Percentiles rank a stretch among this genome's conserved stretches.
Evolutionary conservation across 2,888 invertebrate genomes (phyloP).

Genomic region (Muscina levida): DNA sequence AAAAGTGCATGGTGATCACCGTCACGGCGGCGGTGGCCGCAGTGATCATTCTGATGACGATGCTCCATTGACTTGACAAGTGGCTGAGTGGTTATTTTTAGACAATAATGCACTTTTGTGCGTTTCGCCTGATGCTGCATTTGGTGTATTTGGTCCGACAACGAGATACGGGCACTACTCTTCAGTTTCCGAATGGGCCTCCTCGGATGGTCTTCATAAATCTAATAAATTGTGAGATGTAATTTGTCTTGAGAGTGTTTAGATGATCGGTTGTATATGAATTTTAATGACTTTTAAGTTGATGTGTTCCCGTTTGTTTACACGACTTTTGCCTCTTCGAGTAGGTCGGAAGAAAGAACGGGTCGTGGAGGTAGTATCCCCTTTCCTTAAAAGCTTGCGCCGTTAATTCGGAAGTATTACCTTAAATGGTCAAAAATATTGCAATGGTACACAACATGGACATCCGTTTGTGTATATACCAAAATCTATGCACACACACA

Average conservation of each 20-base stretch:
- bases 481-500: constrained; percentile 19
- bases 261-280: constrained; percentile 3
- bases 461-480: not conserved
- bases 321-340: not conserved
- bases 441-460: constrained; percentile 26
- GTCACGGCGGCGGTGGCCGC: constrained; percentile 23
- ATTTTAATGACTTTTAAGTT: not conserved
- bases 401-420: constrained; percentile 24
- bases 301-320: not conserved
- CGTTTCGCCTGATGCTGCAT: constrained; percentile 43
- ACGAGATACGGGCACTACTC: not conserved
- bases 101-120: constrained; percentile 32
- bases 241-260: not conserved
- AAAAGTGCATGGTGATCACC: constrained; percentile 34
- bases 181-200: not conserved
- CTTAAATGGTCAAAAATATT: constrained; percentile 61
- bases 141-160: not conserved
- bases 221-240: constrained; percentile 5
- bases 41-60: constrained; percentile 35
- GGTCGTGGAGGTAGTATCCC: not conserved
- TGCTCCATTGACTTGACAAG: constrained; percentile 65
- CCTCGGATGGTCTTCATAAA: constrained; percentile 10
- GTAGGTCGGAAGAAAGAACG: not conserved
- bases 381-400: not conserved
- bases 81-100: constrained; percentile 67